Base-by-base conservation (phyloP, 1,140 invertebrate genomes). In the Holcopasites calliopsidis region DNA sequence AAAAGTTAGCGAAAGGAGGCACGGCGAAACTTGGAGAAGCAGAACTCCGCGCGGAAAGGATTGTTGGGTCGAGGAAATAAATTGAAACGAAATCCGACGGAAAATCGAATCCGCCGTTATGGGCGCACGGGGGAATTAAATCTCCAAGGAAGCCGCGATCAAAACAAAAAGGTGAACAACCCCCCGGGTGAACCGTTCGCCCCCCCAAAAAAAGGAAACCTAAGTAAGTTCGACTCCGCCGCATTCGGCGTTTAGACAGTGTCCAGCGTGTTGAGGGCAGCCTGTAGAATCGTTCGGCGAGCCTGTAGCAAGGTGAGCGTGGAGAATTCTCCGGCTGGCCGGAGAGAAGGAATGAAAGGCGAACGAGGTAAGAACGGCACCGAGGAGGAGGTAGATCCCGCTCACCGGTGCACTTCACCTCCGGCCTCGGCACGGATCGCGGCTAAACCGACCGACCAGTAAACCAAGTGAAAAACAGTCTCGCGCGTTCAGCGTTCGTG, bases 371-470 rank as follows among this genome's bases (percentile, higher is more conserved):
- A n/a, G n/a, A 68, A 35, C 35, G 28, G 23, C 44, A 44, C n/a
- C n/a, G n/a, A 65, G 66, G 55, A 65, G 71, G 75, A 75, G 69
- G 77, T 66, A 61, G 64, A 83, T 86, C 76, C 86, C 86, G 85
- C 83, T 87, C 82, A 86, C 86, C 76, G 74, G 65, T 72, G 78
- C 86, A 88, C 82, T 86, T 85, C 78, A 84, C 82, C 83, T 88
- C 75, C 80, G 79, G 79, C 83, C 83, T 87, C 85, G 70, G 72
- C 74, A 78, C 75, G 75, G 79, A 79, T 78, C 82, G 82, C 69
- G 79, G 77, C 72, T 68, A 73, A 62, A 62, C 52, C 52, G 52
- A 66, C 40, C 65, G 28, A 35, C 33, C 52, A 65, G 35, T 52
- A 55, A 60, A 61, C 38, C 40, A 26, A 58, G 40, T 49, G 50